phyloP scores from a whole-genome alignment of 2,797 vertebrate species.

The Danio choprae region DNA sequence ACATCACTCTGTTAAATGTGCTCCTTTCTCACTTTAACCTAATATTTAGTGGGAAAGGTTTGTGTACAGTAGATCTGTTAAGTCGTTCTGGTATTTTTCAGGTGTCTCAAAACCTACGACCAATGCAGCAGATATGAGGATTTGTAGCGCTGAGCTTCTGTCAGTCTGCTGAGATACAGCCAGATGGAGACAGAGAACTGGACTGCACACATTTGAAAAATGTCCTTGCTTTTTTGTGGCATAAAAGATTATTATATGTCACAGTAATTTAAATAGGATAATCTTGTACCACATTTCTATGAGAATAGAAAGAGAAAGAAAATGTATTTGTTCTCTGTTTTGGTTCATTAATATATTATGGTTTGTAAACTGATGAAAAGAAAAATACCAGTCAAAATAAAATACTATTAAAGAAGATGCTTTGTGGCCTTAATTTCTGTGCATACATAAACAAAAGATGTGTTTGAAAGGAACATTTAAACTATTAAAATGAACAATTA shows the following conservation, averaged over 20 bases:
- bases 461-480: too few relatives aligned
- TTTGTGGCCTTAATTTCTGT: too few relatives aligned
- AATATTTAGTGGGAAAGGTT: neutral
- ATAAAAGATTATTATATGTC: neutral
- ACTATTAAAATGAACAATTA: too few relatives aligned
- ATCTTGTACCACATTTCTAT: neutral
- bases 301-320: neutral
- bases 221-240: neutral
- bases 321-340: too few relatives aligned
- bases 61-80: neutral
- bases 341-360: too few relatives aligned
- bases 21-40: neutral
- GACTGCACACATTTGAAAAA: neutral
- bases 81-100: conserved; percentile 5
- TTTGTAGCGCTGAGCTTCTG: neutral
- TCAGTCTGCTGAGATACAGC: neutral
- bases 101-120: conserved; percentile 48
- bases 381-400: too few relatives aligned
- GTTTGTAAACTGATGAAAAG: too few relatives aligned
- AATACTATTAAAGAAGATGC: too few relatives aligned
- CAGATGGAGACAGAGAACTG: neutral
- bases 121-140: conserved; percentile 57
- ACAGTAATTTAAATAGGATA: too few relatives aligned
- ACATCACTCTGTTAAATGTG: neutral
- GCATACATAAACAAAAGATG: too few relatives aligned